Evolutionary conservation across 2,888 invertebrate species (phyloP).

Genomic region (Formica aserva): DNA sequence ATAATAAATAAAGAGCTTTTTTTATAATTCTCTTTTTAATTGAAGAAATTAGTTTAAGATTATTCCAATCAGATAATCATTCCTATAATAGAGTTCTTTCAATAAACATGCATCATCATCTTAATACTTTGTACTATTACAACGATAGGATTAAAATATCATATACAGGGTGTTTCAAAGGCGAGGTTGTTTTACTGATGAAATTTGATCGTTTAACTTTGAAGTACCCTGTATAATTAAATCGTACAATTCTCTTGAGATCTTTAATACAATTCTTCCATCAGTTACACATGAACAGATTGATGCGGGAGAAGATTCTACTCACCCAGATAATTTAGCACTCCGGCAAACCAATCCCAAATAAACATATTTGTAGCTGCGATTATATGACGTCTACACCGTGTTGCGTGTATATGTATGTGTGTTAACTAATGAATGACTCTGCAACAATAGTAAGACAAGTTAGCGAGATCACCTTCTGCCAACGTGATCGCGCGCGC

Average conservation of each 20-base stretch:
- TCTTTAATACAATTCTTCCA: not conserved
- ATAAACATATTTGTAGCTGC: slow-evolving; percentile 91
- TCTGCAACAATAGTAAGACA: slow-evolving; percentile 81
- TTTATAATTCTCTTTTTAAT: not conserved
- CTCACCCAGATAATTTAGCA: slow-evolving; percentile 97
- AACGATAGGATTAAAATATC: not conserved
- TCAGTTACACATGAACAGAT: not conserved
- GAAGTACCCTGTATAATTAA: not conserved
- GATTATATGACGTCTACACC: slow-evolving; percentile 58
- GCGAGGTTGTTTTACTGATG: no score
- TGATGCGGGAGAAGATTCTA: slow-evolving; percentile 69
- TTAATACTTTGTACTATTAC: not conserved
- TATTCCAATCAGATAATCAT: not conserved
- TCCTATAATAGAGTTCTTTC: not conserved
- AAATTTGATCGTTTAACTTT: no score
- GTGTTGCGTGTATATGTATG: slow-evolving; percentile 16
- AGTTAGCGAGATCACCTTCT: slow-evolving; percentile 61
- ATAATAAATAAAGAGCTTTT: not conserved
- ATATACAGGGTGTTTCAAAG: not conserved
- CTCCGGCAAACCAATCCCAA: slow-evolving; percentile 98
- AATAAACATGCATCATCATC: not conserved
- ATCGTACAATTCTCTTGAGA: not conserved
- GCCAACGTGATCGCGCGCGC: slow-evolving; percentile 38
- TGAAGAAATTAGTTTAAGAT: not conserved
- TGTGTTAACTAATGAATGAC: slow-evolving; percentile 79